Evolutionary conservation across 2,113 vertebrate species (phyloP).

Genomic region (Rhinichthys klamathensis): DNA sequence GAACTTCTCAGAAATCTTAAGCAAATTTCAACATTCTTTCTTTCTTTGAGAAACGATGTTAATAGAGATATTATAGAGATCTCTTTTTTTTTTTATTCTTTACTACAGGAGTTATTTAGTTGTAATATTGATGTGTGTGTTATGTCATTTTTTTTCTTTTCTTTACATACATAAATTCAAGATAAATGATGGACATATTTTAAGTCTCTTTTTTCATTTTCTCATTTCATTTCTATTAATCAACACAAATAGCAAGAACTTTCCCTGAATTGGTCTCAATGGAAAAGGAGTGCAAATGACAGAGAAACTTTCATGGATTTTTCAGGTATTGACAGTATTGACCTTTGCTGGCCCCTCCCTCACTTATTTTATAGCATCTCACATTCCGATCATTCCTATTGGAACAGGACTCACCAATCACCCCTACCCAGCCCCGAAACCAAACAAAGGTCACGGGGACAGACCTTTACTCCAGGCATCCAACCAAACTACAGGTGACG

Average conservation of each 20-base stretch:
- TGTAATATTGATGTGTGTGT: too few relatives aligned
- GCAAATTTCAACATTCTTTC: too few relatives aligned
- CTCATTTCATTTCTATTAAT: neutral
- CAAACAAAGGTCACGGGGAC: slow-evolving; percentile 36
- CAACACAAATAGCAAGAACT: neutral
- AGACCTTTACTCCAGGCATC: slow-evolving; percentile 4
- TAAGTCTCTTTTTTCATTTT: neutral
- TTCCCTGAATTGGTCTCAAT: slow-evolving; percentile 3
- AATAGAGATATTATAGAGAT: too few relatives aligned
- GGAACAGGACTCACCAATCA: slow-evolving; percentile 21
- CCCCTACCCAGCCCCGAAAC: slow-evolving; percentile 11
- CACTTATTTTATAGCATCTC: slow-evolving; percentile 44
- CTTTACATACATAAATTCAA: too few relatives aligned
- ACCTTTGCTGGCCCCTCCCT: slow-evolving; percentile 29
- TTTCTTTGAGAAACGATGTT: too few relatives aligned
- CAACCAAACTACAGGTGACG: neutral
- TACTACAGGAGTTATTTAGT: too few relatives aligned
- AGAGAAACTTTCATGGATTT: slow-evolving; percentile 10
- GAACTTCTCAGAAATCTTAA: too few relatives aligned
- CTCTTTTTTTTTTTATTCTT: too few relatives aligned
- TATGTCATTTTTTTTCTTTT: too few relatives aligned
- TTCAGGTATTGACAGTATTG: slow-evolving; percentile 51
- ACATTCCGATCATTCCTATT: slow-evolving; percentile 58
- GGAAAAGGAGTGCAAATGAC: neutral
- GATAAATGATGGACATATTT: too few relatives aligned